phyloP scores from a whole-genome alignment of 2,797 vertebrate genomes.

The Periparus ater region DNA sequence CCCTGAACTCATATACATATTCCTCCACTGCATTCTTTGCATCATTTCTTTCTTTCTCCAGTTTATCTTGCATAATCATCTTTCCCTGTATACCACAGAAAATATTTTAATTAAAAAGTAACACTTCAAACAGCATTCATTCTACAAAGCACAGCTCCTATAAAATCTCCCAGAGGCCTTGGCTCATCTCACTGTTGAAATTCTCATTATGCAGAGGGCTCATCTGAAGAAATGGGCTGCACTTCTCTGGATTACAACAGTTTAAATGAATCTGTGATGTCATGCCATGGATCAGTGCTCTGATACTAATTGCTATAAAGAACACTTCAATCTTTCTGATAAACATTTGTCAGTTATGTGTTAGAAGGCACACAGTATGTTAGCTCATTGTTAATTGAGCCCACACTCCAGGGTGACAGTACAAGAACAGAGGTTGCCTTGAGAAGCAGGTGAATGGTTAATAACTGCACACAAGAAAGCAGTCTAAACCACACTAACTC shows the following conservation, averaged over 20 bases:
- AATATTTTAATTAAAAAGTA: background rate
- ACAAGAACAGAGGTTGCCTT: background rate
- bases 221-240: background rate
- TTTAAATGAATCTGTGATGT: background rate
- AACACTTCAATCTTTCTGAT: background rate
- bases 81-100: slow-evolving; percentile 72
- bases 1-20: slow-evolving; percentile 83
- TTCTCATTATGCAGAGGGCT: background rate
- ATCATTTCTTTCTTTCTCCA: slow-evolving; percentile 84
- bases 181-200: background rate
- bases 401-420: background rate
- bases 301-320: background rate
- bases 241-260: background rate
- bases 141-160: background rate
- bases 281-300: background rate
- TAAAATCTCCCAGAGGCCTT: background rate
- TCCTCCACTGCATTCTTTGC: slow-evolving; percentile 87
- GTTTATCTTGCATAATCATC: slow-evolving; percentile 85
- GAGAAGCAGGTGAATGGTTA: background rate
- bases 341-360: background rate
- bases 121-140: background rate
- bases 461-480: background rate
- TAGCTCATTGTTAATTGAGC: background rate
- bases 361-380: background rate
- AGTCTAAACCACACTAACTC: slow-evolving; percentile 21